Base-by-base conservation (phyloP, 2,113 vertebrate species). In the Struthidea cinerea region DNA sequence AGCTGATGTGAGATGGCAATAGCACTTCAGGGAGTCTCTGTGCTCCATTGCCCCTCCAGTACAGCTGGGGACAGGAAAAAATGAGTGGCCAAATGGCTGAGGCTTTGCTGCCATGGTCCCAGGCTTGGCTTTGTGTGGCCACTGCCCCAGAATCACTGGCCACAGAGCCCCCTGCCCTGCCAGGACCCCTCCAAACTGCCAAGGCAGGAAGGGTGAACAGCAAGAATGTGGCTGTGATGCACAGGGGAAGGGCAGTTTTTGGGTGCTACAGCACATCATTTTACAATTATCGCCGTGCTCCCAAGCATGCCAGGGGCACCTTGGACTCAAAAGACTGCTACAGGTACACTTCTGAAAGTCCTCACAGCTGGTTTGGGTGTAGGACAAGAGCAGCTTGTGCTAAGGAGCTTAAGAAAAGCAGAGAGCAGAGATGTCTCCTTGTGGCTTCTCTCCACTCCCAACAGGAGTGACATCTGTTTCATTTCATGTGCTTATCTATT, bases 401-500 rank as follows among this genome's bases (percentile, higher is more conserved):
- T 49, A 41, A 77, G 53, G 13, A 75, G 56, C 41, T 74, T 53
- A 78, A 76, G 42, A 71, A 85, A 85, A 86, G 18, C 46, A 61
- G 33, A 69, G 24, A 70, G 27, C 13, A 77, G 64, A 60, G 33
- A 37, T 19, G 17, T 30, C 44, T 86, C 5, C 24, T 46, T 42
- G 46, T 32, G 80, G 50, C 46, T 80, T 67, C 74, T 85, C 73
- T 76, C 70, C 30, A 74, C 56, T 84, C 67, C 53, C 56, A 74
- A 61, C 15, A 81, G 52, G 33, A 89, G 15, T 37, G 46, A 93
- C 60, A 70, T 68, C 42, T 87, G 39, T 59, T 95, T 73, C 8
- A 4, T 53, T 94, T 81, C 42, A 67, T 16, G 10, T 59, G 24
- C 50, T 80, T 95, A 94, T 90, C 90, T 80, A 13, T 82, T 78